Conservation (phyloP, 2,888 invertebrate genomes). For the Neoaliturus tenellus region DNA sequence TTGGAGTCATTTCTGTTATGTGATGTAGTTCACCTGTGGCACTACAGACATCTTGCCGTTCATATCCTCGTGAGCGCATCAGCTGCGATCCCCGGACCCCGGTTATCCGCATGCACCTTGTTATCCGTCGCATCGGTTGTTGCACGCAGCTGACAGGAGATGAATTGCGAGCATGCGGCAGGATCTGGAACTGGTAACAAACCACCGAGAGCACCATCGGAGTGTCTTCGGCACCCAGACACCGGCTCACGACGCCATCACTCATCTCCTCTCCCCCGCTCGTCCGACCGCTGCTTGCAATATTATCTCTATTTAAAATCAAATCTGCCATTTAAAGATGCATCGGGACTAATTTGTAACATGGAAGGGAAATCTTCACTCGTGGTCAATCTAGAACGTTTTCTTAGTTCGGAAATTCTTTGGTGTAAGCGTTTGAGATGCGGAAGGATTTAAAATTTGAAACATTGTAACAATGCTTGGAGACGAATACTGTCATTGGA, state of each 20-base stretch:
- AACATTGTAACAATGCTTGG: too few relatives aligned
- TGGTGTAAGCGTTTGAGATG: background rate
- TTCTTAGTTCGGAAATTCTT: background rate
- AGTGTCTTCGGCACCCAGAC: background rate
- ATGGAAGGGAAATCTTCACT: background rate
- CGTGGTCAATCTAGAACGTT: background rate
- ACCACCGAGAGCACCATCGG: background rate
- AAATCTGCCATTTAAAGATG: background rate
- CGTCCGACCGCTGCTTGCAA: conserved; percentile 4
- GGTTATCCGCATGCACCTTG: background rate
- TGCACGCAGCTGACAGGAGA: background rate
- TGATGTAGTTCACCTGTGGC: too few relatives aligned
- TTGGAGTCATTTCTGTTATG: too few relatives aligned
- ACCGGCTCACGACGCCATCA: background rate
- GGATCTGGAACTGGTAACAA: conserved; percentile 15
- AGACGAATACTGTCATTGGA: background rate
- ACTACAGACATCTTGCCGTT: too few relatives aligned
- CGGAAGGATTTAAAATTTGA: too few relatives aligned
- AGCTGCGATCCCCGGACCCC: too few relatives aligned
- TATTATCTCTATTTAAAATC: background rate
- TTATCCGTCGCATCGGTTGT: background rate
- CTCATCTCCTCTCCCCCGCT: conserved; percentile 1
- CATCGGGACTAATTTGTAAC: background rate
- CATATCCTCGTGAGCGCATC: too few relatives aligned
- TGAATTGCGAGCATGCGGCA: background rate